Evolutionary conservation across 2,888 invertebrate species (phyloP).

Genomic region (Sphaeridia pumilis): DNA sequence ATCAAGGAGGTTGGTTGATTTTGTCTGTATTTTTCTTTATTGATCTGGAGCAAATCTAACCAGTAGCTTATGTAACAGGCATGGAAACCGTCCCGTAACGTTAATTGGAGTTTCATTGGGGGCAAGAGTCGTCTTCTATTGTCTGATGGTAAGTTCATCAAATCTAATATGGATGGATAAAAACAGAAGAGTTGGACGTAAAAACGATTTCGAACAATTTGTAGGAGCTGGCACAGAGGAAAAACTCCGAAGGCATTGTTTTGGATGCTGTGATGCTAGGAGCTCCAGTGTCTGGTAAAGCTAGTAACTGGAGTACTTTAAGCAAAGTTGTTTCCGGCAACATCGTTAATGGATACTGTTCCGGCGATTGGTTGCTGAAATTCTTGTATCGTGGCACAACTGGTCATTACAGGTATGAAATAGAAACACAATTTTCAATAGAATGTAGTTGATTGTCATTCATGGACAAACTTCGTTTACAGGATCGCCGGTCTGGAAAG

Average conservation of each 20-base stretch:
- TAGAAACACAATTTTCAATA: too few species aligned
- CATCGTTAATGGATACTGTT: constrained; percentile 54
- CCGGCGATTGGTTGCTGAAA: constrained; percentile 51
- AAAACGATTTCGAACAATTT: too few species aligned
- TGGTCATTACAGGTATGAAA: constrained; percentile 44
- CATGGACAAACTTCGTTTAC: too few species aligned
- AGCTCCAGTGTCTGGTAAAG: constrained; percentile 46
- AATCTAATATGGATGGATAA: too few species aligned
- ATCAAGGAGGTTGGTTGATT: constrained; percentile 40
- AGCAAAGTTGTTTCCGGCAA: constrained; percentile 50
- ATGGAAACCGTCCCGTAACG: constrained; percentile 52
- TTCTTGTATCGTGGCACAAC: constrained; percentile 54
- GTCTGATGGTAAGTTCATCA: constrained; percentile 43
- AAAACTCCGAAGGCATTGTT: constrained; percentile 49
- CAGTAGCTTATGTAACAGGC: too few species aligned
- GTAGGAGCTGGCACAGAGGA: constrained; percentile 44
- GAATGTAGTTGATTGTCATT: too few species aligned
- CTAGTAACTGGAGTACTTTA: constrained; percentile 47
- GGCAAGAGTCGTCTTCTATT: constrained; percentile 55
- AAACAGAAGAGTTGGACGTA: too few species aligned
- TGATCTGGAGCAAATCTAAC: too few species aligned
- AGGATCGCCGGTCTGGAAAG: constrained; percentile 34
- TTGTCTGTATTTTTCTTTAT: too few species aligned
- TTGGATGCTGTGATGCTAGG: constrained; percentile 55
- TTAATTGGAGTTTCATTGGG: constrained; percentile 55